Base-by-base conservation (phyloP, 2,888 invertebrate genomes). In the Drepana falcataria region DNA sequence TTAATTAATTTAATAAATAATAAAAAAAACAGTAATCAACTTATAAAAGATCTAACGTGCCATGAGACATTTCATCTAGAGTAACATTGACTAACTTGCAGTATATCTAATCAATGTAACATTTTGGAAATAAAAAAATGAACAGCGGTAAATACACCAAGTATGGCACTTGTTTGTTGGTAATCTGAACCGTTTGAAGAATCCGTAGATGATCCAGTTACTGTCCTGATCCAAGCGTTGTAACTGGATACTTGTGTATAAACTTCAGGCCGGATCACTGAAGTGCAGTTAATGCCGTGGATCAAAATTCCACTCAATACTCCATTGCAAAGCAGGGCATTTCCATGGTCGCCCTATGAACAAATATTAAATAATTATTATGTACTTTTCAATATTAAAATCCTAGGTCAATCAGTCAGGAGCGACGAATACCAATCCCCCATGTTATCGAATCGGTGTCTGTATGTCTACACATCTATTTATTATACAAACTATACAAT, bases 241-340 rank as follows among this genome's bases (percentile, higher is more conserved):
- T 83, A 83, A 65, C 79, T 76, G 2, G 77, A 71, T 0, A 83
- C 72, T 37, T 79, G 69, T 2, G 79, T 76, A 59, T 83, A 84
- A 1, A 83, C 55, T 58, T 85, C 84, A 9, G 84, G 85, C 47
- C 52, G 68, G 0, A 74, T 60, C 0, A 66, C 63, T 2, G 51
- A 5, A 0, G 41, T 3, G 55, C 82, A 82, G 1, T 52, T 47
- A 54, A 74, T 75, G 0, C 65, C 69, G 2, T 66, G 35, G 40
- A 77, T 71, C 0, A 83, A 60, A 3, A 85, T 56, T 1, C 83
- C 84, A 0, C 80, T 74, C 9, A 83, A 63, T 4, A 67, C 69
- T 4, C 73, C 73, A 3, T 60, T 65, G 59, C 83, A 85, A 2
- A 79, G 66, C 2, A 84, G 60, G 2, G 76, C 63, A 35, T 78